These are phyloP conservation scores for Caenorhabditis wallacei DNA, from an alignment of 2,888 invertebrate genomes.

Conservation along the genomic window DNA sequence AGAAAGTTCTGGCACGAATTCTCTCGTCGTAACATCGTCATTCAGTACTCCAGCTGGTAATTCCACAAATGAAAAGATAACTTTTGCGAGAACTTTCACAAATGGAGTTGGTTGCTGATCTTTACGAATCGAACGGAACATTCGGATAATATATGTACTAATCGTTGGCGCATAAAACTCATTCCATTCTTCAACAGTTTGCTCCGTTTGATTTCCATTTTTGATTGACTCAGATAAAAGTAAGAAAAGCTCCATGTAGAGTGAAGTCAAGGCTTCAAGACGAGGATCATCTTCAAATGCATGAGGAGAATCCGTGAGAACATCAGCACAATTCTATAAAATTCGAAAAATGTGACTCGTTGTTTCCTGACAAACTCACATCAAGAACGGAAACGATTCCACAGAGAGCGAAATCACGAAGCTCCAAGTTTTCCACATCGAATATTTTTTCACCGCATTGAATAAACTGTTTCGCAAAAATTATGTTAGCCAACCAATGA, in stretches of 20 bases:
- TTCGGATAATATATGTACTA: constrained; percentile 6
- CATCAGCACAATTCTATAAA: constrained; percentile 25
- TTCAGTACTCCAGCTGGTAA: constrained; percentile 27
- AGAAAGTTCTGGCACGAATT: constrained; percentile 49
- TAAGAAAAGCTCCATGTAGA: constrained; percentile 34
- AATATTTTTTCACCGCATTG: constrained; percentile 27
- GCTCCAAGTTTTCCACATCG: constrained; percentile 15
- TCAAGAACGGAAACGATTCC: constrained; percentile 65
- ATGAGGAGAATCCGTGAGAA: background rate
- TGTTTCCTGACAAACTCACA: constrained; percentile 11
- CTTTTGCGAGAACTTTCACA: constrained; percentile 26
- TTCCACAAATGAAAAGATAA: background rate
- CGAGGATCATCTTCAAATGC: constrained; percentile 13
- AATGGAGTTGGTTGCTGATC: constrained; percentile 54
- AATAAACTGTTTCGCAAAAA: constrained; percentile 24
- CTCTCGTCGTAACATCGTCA: background rate
- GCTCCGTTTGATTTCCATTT: background rate
- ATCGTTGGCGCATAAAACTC: constrained; percentile 59
- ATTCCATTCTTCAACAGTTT: constrained; percentile 59
- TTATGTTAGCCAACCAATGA: constrained; percentile 23
- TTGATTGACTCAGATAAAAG: constrained; percentile 3
- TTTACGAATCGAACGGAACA: constrained; percentile 43
- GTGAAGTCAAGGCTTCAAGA: constrained; percentile 25
- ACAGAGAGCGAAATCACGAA: constrained; percentile 64
- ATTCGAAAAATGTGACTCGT: background rate